Evolutionary conservation across 2,797 vertebrate species (phyloP).

Genomic region (Pampus argenteus): DNA sequence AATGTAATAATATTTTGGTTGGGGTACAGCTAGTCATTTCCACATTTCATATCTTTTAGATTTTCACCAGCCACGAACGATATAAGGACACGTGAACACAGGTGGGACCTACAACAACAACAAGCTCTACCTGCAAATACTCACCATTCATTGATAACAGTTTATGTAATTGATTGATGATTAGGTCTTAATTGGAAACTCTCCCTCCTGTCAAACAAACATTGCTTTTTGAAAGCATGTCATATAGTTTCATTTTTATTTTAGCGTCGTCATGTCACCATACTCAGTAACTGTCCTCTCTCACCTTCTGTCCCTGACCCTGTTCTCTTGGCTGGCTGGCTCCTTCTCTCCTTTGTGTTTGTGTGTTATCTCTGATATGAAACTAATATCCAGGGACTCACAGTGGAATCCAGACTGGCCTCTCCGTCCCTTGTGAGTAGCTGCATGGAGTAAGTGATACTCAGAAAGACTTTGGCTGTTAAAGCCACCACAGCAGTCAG

Average conservation of each 20-base stretch:
- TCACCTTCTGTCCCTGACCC: constrained; percentile 49
- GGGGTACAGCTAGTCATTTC: background rate
- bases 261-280: constrained; percentile 27
- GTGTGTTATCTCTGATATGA: constrained; percentile 79
- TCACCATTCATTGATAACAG: background rate
- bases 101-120: background rate
- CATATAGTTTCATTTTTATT: constrained; percentile 8
- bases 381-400: constrained; percentile 79
- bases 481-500: constrained; percentile 70
- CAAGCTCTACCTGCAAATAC: background rate
- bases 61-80: background rate
- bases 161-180: background rate
- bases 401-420: constrained; percentile 75
- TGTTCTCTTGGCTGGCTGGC: constrained; percentile 45
- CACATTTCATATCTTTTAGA: background rate
- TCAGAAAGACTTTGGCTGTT: constrained; percentile 71
- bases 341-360: constrained; percentile 69
- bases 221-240: background rate
- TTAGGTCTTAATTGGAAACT: background rate
- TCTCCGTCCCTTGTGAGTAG: constrained; percentile 64
- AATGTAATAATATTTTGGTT: background rate
- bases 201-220: background rate
- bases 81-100: background rate
- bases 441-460: constrained; percentile 77
- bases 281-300: constrained; percentile 34